A percentile compares a stretch with the other conserved stretches of the same genome.
Conservation (phyloP, 2,113 vertebrate species). For the Cichladusa arquata region DNA sequence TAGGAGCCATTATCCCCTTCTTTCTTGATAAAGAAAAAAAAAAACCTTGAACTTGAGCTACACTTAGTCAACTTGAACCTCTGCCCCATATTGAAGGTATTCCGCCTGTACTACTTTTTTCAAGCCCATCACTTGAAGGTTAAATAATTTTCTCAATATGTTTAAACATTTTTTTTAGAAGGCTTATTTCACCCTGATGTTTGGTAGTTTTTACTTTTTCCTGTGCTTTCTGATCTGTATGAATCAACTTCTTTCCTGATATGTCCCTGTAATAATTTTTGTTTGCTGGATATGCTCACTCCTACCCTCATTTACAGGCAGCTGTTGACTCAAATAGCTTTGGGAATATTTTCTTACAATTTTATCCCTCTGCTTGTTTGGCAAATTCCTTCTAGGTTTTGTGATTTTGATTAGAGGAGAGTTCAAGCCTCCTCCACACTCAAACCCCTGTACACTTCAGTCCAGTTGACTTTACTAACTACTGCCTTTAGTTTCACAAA, state of each 20-base stretch:
- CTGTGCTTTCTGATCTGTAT: background rate
- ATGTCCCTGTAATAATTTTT: background rate
- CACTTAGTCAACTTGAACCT: background rate
- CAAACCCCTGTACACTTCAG: background rate
- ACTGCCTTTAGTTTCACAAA: background rate
- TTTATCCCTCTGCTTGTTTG: constrained; percentile 15
- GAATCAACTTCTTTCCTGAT: background rate
- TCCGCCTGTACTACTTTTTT: background rate
- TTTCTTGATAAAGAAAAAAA: background rate
- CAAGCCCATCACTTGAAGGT: background rate
- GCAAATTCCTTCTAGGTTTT: constrained; percentile 18
- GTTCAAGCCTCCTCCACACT: constrained; percentile 8
- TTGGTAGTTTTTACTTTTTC: background rate
- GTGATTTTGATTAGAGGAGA: constrained; percentile 10
- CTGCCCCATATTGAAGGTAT: background rate
- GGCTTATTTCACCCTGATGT: background rate
- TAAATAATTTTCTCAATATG: background rate
- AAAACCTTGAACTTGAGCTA: background rate
- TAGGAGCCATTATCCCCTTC: background rate
- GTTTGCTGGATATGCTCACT: background rate
- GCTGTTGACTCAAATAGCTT: background rate
- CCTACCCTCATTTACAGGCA: background rate
- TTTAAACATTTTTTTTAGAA: background rate
- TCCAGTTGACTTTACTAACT: constrained; percentile 2
- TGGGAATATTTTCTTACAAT: background rate